Evolutionary conservation across 2,797 vertebrate species (phyloP).

Genomic region (Spheniscus humboldti): DNA sequence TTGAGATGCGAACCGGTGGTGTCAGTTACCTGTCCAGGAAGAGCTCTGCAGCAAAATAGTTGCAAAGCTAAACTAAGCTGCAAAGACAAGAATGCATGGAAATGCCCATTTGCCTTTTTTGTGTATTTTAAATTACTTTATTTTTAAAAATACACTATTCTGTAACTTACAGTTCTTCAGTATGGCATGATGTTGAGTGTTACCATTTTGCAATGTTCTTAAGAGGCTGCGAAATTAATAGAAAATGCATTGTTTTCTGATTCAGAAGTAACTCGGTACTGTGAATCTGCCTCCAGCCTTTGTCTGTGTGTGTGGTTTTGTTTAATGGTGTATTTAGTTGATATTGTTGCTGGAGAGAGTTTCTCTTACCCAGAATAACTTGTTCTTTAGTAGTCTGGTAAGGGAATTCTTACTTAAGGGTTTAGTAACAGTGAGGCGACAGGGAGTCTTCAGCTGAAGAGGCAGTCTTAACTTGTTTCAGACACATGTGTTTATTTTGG

Average conservation of each 20-base stretch:
- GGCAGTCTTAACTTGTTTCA: not conserved
- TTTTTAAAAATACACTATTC: not conserved
- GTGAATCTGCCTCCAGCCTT: not conserved
- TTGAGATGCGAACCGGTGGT: not conserved
- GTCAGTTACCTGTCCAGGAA: not conserved
- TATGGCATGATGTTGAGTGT: accelerated
- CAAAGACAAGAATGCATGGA: not conserved
- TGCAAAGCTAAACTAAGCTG: not conserved
- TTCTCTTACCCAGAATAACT: not conserved
- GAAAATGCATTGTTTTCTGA: not conserved
- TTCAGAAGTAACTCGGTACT: not conserved
- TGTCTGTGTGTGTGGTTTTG: not conserved
- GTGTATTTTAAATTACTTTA: not conserved
- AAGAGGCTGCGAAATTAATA: not conserved
- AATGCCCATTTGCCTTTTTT: not conserved
- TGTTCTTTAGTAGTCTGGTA: not conserved
- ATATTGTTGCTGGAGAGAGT: not conserved
- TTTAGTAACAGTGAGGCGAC: not conserved
- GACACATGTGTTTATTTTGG: not conserved
- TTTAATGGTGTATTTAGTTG: not conserved
- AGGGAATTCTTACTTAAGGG: not conserved
- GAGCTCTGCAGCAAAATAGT: not conserved
- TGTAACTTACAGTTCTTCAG: not conserved
- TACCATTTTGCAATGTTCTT: not conserved
- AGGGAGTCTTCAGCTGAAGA: not conserved